Conservation (phyloP, 2,797 vertebrate species). For the Enteromius trimaculatus region DNA sequence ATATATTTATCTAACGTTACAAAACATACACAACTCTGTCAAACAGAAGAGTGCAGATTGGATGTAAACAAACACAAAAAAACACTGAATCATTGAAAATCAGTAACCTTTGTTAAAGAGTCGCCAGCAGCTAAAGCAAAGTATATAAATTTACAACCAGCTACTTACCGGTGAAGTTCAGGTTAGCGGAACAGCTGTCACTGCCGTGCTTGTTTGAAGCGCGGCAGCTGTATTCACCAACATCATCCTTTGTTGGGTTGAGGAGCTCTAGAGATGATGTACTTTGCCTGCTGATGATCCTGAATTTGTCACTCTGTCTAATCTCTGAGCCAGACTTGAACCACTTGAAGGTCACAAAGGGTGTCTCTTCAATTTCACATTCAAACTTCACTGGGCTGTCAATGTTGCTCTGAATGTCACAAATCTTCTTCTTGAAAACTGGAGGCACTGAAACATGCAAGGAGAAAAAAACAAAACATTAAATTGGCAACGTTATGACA, state of each 20-base stretch:
- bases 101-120: not conserved
- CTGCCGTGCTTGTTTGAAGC: conserved; percentile 90
- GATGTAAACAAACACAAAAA: not conserved
- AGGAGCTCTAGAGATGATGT: conserved; percentile 86
- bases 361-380: conserved; percentile 89
- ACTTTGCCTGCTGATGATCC: conserved; percentile 82
- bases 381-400: conserved; percentile 88
- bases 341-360: conserved; percentile 93
- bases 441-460: conserved; percentile 81
- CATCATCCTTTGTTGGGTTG: conserved; percentile 83
- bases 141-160: conserved; percentile 33
- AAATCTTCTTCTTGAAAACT: conserved; percentile 85
- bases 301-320: conserved; percentile 86
- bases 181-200: conserved; percentile 87
- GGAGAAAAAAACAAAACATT: conserved; percentile 56
- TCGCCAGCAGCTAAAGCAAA: conserved; percentile 35
- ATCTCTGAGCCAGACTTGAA: conserved; percentile 88
- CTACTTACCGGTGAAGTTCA: conserved; percentile 90
- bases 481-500: conserved; percentile 17
- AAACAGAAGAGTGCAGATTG: conserved; percentile 21
- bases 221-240: conserved; percentile 88
- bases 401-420: conserved; percentile 84
- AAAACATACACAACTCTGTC: not conserved
- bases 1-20: conserved; percentile 16
- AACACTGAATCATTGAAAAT: not conserved